A percentile compares a stretch with the other conserved stretches of the same genome.
These are phyloP conservation scores for Machaerirhynchus nigripectus DNA, from an alignment of 2,113 vertebrate genomes.

Conservation along the genomic window DNA sequence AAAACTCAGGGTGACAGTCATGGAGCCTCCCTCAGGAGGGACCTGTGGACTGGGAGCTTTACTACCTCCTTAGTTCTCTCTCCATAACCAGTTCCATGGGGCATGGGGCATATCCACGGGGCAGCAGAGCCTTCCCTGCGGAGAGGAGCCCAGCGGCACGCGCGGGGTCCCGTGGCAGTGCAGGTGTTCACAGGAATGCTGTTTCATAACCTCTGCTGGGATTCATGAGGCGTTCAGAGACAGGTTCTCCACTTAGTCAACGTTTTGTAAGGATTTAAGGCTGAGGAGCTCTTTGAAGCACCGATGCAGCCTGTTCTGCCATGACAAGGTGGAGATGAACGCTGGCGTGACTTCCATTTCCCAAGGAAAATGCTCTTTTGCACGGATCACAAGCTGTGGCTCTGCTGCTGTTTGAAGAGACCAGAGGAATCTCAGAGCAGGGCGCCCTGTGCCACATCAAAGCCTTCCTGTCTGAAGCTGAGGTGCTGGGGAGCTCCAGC, in stretches of 20 bases:
- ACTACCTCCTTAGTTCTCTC: accelerated
- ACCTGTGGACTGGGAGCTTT: neutral
- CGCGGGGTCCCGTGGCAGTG: accelerated
- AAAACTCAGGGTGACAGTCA: too few species aligned
- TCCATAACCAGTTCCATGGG: too few species aligned
- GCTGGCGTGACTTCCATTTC: neutral
- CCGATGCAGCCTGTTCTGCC: neutral
- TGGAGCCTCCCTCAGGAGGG: neutral
- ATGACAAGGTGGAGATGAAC: neutral
- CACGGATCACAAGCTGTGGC: neutral
- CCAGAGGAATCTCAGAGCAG: neutral
- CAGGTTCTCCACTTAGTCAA: neutral
- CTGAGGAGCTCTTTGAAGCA: constrained; percentile 12
- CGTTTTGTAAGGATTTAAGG: neutral
- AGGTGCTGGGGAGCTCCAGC: neutral
- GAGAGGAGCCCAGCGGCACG: accelerated
- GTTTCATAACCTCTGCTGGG: neutral
- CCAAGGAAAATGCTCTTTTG: neutral
- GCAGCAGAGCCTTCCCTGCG: accelerated
- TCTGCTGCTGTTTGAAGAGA: neutral
- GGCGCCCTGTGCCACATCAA: neutral
- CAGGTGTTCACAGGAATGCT: neutral
- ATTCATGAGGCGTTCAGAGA: accelerated
- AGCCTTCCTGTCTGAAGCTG: neutral
- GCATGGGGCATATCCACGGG: too few species aligned